Percentiles rank a stretch among this genome's conserved stretches.
Evolutionary conservation across 2,113 vertebrate genomes (phyloP).

Genomic region (Ramphastos sulfuratus): DNA sequence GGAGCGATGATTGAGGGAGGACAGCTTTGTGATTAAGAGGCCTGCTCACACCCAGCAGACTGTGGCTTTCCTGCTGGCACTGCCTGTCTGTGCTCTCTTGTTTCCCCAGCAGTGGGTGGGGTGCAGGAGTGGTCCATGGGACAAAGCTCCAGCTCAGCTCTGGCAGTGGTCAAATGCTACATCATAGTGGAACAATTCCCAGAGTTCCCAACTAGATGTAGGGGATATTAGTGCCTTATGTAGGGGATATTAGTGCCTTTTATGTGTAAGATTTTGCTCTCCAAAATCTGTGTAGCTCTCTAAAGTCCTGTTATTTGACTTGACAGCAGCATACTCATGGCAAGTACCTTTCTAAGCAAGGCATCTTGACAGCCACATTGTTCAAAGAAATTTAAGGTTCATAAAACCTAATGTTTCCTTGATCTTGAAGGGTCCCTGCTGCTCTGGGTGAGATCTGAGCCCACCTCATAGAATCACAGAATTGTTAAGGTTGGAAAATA

Average conservation of each 20-base stretch:
- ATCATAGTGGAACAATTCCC: not conserved
- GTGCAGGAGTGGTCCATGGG: not conserved
- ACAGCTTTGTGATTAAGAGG: conserved; percentile 5
- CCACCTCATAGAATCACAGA: not conserved
- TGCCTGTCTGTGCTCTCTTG: not conserved
- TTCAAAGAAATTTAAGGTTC: not conserved
- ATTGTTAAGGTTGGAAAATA: no score
- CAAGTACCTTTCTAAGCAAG: not conserved
- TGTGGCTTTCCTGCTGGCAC: not conserved
- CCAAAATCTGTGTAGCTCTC: not conserved
- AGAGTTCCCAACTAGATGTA: not conserved
- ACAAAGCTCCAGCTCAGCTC: not conserved
- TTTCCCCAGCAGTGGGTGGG: not conserved
- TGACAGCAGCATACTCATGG: not conserved
- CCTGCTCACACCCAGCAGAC: not conserved
- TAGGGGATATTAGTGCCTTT: not conserved
- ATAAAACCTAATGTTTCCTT: not conserved
- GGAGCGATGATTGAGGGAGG: not conserved
- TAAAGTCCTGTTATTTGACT: not conserved
- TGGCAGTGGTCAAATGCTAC: no score
- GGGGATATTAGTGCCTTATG: not conserved
- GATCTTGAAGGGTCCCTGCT: not conserved
- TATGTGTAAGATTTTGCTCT: not conserved
- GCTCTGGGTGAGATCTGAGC: not conserved
- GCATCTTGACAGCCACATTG: not conserved